Evolutionary conservation across 92 coral and sea anemone genomes (phyloP).

Genomic region (Epizoanthus stellaris): DNA sequence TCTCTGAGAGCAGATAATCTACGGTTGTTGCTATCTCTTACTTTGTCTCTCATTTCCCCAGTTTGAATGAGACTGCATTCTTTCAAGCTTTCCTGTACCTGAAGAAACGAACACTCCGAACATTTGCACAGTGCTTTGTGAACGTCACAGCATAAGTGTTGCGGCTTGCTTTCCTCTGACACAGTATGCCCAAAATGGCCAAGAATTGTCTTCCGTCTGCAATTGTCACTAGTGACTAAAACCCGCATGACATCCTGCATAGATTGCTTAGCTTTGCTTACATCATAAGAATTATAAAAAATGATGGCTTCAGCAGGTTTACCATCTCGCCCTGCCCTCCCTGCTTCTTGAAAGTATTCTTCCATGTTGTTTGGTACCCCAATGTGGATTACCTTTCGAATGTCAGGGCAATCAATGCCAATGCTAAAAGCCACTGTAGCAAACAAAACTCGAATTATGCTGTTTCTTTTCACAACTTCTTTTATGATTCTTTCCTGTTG

Average conservation of each 20-base stretch:
- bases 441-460: background rate
- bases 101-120: too few relatives aligned
- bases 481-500: too few relatives aligned
- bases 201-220: slow-evolving; percentile 53
- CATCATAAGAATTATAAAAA: slow-evolving; percentile 11
- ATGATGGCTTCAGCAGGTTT: slow-evolving; percentile 39
- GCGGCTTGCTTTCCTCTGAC: too few relatives aligned
- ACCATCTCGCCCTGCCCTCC: slow-evolving; percentile 55
- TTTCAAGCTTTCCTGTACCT: too few relatives aligned
- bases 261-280: background rate
- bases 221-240: slow-evolving; percentile 32
- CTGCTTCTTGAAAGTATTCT: slow-evolving; percentile 32
- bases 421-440: slow-evolving; percentile 44
- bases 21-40: too few relatives aligned
- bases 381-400: slow-evolving; percentile 46
- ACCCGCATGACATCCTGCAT: slow-evolving; percentile 51
- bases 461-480: too few relatives aligned
- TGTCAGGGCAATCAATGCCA: slow-evolving; percentile 49
- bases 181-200: slow-evolving; percentile 47
- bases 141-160: too few relatives aligned
- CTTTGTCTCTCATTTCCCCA: too few relatives aligned
- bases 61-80: too few relatives aligned
- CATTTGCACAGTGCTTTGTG: too few relatives aligned
- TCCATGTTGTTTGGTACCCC: slow-evolving; percentile 46
- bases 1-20: too few relatives aligned